phyloP scores from a whole-genome alignment of 2,113 vertebrate genomes.

The Mola mola region DNA sequence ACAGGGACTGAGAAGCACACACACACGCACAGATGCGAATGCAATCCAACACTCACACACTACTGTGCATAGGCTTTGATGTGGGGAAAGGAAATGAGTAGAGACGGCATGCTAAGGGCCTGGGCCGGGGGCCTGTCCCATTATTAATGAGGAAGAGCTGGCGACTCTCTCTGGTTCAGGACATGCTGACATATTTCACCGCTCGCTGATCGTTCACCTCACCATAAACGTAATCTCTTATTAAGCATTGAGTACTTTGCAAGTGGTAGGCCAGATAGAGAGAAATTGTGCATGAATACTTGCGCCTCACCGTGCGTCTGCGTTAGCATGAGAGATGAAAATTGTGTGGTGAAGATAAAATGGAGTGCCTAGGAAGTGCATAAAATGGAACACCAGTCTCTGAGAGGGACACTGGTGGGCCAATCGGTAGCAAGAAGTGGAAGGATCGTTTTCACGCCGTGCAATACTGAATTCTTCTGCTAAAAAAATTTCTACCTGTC shows the following conservation, averaged over 20 bases:
- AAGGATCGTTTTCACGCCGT: constrained; percentile 62
- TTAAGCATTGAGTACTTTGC: constrained; percentile 58
- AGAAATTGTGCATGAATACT: constrained; percentile 45
- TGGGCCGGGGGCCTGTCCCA: constrained; percentile 68
- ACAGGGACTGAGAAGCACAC: constrained; percentile 44
- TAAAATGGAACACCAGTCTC: constrained; percentile 54
- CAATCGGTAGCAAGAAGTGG: constrained; percentile 60
- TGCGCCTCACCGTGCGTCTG: constrained; percentile 38
- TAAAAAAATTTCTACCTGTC: constrained; percentile 46
- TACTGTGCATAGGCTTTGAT: constrained; percentile 49
- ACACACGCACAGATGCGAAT: constrained; percentile 4
- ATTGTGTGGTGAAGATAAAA: constrained; percentile 46
- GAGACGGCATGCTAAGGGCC: constrained; percentile 65
- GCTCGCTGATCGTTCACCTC: constrained; percentile 51
- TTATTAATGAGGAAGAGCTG: constrained; percentile 76
- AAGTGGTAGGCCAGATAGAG: constrained; percentile 18
- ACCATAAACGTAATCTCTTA: constrained; percentile 74
- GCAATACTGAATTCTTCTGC: constrained; percentile 52
- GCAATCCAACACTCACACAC: constrained; percentile 17
- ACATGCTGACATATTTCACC: constrained; percentile 71
- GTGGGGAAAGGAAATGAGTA: constrained; percentile 73
- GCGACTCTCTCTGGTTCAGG: constrained; percentile 54
- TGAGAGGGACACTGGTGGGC: constrained; percentile 61
- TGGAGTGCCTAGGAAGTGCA: constrained; percentile 47
- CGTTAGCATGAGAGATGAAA: constrained; percentile 44